These are phyloP conservation scores for Microtus richardsoni DNA, from an alignment of 2,113 vertebrate genomes.

Conservation along the genomic window DNA sequence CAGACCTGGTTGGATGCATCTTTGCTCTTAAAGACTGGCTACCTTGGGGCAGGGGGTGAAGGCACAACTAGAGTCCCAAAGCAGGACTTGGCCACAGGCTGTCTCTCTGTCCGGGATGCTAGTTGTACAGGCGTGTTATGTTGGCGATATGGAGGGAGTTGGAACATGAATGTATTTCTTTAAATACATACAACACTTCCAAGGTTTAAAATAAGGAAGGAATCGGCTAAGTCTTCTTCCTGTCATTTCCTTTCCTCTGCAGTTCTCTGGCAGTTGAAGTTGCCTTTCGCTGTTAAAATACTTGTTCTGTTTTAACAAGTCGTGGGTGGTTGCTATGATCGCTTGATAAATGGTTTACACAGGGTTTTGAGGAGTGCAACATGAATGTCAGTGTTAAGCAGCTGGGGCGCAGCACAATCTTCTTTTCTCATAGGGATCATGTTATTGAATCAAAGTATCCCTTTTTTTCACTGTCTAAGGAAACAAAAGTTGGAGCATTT, in stretches of 20 bases:
- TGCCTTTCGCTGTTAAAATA: slow-evolving; percentile 66
- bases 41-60: not conserved
- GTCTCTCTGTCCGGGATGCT: not conserved
- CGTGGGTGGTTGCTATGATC: slow-evolving; percentile 66
- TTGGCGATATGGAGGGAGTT: not conserved
- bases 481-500: not conserved
- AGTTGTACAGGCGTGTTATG: not conserved
- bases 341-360: slow-evolving; percentile 59
- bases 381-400: slow-evolving; percentile 44
- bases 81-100: not conserved
- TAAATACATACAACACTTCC: not conserved
- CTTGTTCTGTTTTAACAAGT: slow-evolving; percentile 63
- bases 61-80: not conserved
- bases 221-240: not conserved
- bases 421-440: slow-evolving; percentile 37
- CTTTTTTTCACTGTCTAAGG: not conserved
- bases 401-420: not conserved
- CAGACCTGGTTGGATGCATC: not conserved
- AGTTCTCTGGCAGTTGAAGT: slow-evolving; percentile 37
- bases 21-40: not conserved
- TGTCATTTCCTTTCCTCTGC: slow-evolving; percentile 53
- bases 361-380: slow-evolving; percentile 13
- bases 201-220: slow-evolving; percentile 62
- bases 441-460: not conserved
- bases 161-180: not conserved